phyloP scores from a whole-genome alignment of 2,113 vertebrate genomes.

The Daphoenositta chrysoptera region DNA sequence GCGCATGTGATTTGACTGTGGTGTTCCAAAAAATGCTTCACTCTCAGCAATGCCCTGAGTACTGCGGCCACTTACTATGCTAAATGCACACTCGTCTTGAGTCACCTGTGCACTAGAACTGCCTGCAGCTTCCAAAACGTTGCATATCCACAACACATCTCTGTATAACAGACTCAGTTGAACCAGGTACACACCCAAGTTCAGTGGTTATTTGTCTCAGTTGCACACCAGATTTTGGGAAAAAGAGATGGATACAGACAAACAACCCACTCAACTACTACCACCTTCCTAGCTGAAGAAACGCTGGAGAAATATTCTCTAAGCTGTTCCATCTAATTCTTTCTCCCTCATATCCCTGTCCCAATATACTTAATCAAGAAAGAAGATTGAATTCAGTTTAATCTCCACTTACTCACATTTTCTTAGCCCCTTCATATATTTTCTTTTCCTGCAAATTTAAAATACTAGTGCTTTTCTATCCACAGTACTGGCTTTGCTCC shows the following conservation, averaged over 20 bases:
- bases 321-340: neutral
- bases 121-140: neutral
- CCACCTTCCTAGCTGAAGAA: neutral
- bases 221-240: neutral
- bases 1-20: accelerated
- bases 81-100: neutral
- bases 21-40: neutral
- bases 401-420: neutral
- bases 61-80: neutral
- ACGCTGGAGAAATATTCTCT: neutral
- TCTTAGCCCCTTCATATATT: neutral
- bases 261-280: accelerated
- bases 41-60: neutral
- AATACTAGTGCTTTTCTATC: neutral
- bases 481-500: neutral
- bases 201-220: neutral
- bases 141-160: neutral
- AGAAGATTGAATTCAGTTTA: neutral
- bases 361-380: neutral
- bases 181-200: neutral
- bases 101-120: neutral
- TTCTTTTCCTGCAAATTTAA: neutral
- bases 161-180: neutral
- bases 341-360: neutral
- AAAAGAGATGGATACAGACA: neutral